Percentiles rank a stretch among this genome's conserved stretches.
phyloP scores from a whole-genome alignment of 2,888 invertebrate species.

The Troilus luridus region DNA sequence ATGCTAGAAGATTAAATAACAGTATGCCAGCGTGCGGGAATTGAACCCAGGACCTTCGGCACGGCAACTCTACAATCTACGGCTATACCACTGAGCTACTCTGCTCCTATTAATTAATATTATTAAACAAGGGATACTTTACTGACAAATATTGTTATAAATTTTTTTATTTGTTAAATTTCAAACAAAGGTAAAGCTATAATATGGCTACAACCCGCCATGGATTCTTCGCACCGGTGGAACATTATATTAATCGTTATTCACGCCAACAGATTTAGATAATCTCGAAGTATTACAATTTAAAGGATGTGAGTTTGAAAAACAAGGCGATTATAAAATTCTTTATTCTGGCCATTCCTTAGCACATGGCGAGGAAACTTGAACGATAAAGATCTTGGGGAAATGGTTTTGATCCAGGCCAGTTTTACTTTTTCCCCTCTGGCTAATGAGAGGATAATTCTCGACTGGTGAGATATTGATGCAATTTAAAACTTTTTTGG shows the following conservation, averaged over 20 bases:
- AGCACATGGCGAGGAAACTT: not conserved
- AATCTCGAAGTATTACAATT: not conserved
- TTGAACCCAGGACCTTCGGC: too few species aligned
- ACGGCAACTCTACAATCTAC: too few species aligned
- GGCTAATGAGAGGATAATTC: not conserved
- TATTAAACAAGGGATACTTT: too few species aligned
- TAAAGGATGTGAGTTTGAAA: not conserved
- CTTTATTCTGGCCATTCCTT: not conserved
- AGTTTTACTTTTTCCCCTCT: not conserved
- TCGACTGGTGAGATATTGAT: not conserved
- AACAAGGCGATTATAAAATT: not conserved
- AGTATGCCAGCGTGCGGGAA: too few species aligned
- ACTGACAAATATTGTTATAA: too few species aligned
- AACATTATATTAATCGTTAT: not conserved
- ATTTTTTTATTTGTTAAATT: too few species aligned
- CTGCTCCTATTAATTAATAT: too few species aligned
- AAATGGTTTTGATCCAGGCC: not conserved
- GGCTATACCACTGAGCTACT: too few species aligned
- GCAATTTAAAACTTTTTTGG: not conserved
- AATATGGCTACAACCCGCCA: too few species aligned
- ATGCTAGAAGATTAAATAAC: too few species aligned
- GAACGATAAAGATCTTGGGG: not conserved
- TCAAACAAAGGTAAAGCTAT: too few species aligned
- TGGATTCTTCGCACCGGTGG: too few species aligned
- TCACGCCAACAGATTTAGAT: not conserved